Evolutionary conservation across 2,888 invertebrate species (phyloP).

Genomic region (Ceriagrion tenellum): DNA sequence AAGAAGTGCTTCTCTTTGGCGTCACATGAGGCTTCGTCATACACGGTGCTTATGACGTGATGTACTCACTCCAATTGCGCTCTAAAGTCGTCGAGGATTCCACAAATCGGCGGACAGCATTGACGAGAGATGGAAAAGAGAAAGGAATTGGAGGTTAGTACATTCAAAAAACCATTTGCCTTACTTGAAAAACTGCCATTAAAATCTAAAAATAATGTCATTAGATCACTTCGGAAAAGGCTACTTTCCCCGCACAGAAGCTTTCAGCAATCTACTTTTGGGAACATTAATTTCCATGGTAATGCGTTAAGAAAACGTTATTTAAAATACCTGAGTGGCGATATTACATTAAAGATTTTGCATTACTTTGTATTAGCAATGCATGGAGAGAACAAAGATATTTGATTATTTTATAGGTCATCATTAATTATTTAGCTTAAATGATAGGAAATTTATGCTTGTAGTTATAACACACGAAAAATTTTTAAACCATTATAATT

Average conservation of each 20-base stretch:
- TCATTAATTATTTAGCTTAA: neutral
- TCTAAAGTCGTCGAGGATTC: neutral
- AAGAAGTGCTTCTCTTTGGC: neutral
- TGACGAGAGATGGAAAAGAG: conserved; percentile 48
- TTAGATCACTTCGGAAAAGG: neutral
- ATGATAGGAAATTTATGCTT: neutral
- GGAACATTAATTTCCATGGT: neutral
- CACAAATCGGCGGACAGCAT: neutral
- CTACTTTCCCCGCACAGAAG: neutral
- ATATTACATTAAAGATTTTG: neutral
- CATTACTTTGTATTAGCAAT: neutral
- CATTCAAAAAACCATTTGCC: neutral
- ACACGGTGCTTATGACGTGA: neutral
- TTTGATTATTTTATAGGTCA: neutral
- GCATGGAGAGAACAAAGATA: neutral
- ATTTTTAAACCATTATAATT: neutral
- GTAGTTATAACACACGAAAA: neutral
- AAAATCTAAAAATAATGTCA: neutral
- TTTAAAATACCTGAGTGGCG: neutral
- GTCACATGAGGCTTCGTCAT: neutral
- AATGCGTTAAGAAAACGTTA: neutral
- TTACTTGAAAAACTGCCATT: neutral
- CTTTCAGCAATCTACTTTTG: neutral
- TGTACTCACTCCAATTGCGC: conserved; percentile 66
- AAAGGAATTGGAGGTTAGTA: conserved; percentile 48